Conservation (phyloP, 1,140 invertebrate genomes). For the Colletes latitarsis region DNA sequence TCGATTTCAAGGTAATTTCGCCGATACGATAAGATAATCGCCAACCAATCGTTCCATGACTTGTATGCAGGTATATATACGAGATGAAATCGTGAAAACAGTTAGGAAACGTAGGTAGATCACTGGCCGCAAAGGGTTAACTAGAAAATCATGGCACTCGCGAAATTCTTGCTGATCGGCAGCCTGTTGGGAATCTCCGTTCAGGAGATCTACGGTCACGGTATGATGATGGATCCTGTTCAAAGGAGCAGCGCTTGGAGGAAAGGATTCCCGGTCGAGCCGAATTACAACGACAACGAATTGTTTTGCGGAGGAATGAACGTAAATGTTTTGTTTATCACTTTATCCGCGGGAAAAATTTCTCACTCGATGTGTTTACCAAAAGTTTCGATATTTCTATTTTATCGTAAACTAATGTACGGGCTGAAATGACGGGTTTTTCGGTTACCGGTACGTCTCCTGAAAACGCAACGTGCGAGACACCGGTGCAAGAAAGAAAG, state of each 20-base stretch:
- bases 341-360: no score
- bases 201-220: slow-evolving; percentile 82
- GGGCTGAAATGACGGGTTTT: no score
- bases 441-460: no score
- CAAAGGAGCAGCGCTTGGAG: slow-evolving; percentile 87
- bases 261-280: slow-evolving; percentile 87
- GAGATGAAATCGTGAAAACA: background rate
- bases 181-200: slow-evolving; percentile 41
- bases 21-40: no score
- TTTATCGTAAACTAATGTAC: no score
- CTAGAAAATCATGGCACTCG: background rate
- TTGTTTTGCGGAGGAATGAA: slow-evolving; percentile 85
- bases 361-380: no score
- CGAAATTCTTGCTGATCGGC: slow-evolving; percentile 14
- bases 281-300: slow-evolving; percentile 86
- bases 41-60: background rate
- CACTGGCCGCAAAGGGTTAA: background rate
- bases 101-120: background rate
- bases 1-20: background rate
- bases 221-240: slow-evolving; percentile 86
- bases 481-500: background rate
- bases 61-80: background rate
- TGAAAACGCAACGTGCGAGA: background rate
- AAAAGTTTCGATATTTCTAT: no score
- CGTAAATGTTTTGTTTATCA: slow-evolving; percentile 17